These are phyloP conservation scores for Channallabes apus DNA, from an alignment of 2,797 vertebrate genomes.

Conservation along the genomic window DNA sequence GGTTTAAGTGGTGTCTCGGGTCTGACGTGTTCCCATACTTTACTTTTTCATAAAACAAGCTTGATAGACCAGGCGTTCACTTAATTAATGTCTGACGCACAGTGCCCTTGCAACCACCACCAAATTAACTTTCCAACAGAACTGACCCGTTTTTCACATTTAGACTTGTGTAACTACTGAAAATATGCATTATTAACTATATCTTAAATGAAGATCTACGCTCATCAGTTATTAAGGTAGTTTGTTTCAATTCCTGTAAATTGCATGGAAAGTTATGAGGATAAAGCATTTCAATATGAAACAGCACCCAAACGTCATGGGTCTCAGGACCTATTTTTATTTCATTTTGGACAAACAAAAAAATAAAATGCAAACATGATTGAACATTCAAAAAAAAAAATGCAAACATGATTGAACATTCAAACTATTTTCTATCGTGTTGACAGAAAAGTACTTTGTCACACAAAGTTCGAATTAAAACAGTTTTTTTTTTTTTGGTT, in stretches of 20 bases:
- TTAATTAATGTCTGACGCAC: neutral
- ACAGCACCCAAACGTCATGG: neutral
- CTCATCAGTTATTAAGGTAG: neutral
- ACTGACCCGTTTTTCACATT: neutral
- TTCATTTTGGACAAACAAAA: neutral
- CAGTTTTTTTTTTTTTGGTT: no score
- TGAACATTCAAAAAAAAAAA: neutral
- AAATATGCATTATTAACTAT: neutral
- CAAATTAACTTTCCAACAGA: neutral
- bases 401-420: no score
- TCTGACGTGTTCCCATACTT: neutral
- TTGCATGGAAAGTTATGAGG: neutral
- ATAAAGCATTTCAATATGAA: neutral
- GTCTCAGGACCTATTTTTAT: neutral
- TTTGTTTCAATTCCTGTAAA: neutral
- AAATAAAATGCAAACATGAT: neutral
- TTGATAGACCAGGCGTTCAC: neutral
- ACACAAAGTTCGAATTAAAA: no score
- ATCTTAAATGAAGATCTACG: no score
- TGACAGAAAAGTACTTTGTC: neutral
- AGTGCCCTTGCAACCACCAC: no score
- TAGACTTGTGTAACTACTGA: neutral
- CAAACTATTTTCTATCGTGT: neutral
- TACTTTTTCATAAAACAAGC: neutral
- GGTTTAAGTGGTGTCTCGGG: neutral